Evolutionary conservation across 2,888 invertebrate genomes (phyloP).

Genomic region (Dicycla oo): DNA sequence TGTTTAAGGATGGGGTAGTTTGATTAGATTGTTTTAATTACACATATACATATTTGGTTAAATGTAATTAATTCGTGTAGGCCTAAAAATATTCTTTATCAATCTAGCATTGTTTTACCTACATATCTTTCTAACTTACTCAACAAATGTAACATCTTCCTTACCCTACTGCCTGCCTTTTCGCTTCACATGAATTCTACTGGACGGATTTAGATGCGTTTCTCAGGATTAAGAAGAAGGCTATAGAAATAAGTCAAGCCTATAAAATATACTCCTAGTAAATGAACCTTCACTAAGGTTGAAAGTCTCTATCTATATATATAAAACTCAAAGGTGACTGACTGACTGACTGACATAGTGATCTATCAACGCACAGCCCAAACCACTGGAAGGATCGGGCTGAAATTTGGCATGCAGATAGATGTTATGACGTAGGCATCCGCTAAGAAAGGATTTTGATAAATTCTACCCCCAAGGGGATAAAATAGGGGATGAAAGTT

Average conservation of each 20-base stretch:
- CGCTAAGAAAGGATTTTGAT: too few relatives aligned
- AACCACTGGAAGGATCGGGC: too few relatives aligned
- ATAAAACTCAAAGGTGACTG: too few relatives aligned
- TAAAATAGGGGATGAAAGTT: too few relatives aligned
- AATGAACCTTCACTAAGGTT: neutral
- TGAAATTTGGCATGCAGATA: too few relatives aligned
- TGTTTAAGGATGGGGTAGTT: neutral
- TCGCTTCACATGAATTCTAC: neutral
- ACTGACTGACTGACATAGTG: too few relatives aligned
- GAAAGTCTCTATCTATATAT: too few relatives aligned
- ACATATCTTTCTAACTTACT: neutral
- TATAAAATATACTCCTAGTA: neutral
- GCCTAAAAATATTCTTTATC: neutral
- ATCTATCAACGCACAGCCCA: too few relatives aligned
- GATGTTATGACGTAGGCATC: too few relatives aligned
- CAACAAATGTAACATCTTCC: neutral
- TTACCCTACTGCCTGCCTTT: neutral
- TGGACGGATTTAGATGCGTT: neutral
- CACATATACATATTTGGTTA: too few relatives aligned
- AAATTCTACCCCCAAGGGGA: too few relatives aligned
- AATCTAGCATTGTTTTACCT: neutral
- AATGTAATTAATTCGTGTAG: neutral
- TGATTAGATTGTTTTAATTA: neutral
- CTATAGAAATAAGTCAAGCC: neutral
- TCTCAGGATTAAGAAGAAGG: neutral